Evolutionary conservation across 2,888 invertebrate species (phyloP).

Genomic region (Molanna angustata): DNA sequence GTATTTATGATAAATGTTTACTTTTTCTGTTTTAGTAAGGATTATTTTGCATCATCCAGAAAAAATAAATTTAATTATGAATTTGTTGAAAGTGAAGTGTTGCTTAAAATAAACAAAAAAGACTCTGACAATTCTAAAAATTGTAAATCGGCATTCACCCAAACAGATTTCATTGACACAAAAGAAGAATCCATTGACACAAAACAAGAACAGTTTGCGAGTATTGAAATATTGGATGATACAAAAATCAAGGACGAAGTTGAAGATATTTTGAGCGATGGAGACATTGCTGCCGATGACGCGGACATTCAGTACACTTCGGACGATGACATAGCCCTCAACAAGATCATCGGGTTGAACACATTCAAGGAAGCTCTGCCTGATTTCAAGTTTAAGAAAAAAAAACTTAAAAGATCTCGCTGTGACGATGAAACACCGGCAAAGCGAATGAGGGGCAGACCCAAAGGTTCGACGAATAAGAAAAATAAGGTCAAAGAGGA

Average conservation of each 20-base stretch:
- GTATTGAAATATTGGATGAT: too few species aligned
- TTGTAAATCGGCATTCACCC: too few species aligned
- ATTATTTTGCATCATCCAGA: neutral
- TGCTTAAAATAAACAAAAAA: neutral
- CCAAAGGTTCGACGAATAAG: constrained; percentile 25
- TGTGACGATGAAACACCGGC: neutral
- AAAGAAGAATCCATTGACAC: too few species aligned
- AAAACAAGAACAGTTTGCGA: too few species aligned
- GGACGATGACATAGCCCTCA: constrained; percentile 26
- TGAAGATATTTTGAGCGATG: neutral
- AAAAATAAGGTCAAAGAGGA: constrained; percentile 8
- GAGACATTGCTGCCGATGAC: constrained; percentile 1
- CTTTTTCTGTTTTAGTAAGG: neutral
- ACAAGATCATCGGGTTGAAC: constrained; percentile 13
- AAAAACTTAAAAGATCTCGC: too few species aligned
- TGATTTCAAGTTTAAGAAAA: constrained; percentile 16
- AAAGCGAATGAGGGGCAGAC: constrained; percentile 16
- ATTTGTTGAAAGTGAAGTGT: neutral
- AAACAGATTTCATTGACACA: neutral
- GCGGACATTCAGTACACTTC: constrained; percentile 23
- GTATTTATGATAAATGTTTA: neutral
- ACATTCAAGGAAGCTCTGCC: too few species aligned
- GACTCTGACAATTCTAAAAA: neutral
- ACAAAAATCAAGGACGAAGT: constrained; percentile 25
- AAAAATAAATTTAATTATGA: neutral